Evolutionary conservation across 2,888 invertebrate species (phyloP), one percentile per base, ranked within the genome.

Genomic region (Cryptophagus acutangulus): DNA sequence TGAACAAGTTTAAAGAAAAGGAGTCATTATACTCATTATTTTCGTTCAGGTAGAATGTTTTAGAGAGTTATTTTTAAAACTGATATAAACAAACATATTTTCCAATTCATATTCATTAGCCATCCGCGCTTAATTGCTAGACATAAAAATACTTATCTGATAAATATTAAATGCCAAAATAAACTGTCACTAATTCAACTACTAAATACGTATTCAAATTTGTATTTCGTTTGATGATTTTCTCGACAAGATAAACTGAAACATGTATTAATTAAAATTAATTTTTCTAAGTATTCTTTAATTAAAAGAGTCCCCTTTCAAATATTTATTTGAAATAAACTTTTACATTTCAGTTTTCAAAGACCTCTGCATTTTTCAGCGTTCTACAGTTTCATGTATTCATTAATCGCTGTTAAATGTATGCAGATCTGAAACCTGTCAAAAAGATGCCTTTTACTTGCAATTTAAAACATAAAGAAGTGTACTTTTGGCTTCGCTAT

Each of bases 1-100:
- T 50, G 54, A 47, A 54, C 54, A 54, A 47, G 46, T 49, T 49
- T 45, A 51, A n/a, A 42, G 51, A 52, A 51, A 45, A 46, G 47
- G 40, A 50, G 54, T 51, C 54, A 45, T 52, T 54, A 52, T 43
- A 41, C 51, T 49, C 51, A 49, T 49, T 52, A 51, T 54, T 54
- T 52, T 51, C 34, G 44, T 20, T 6, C 33, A 33, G 33, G 33
- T 33, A 33, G 33, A 33, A 33, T 33, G 16, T 13, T 15, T 33
- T 33, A 14, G 10, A 6, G 5, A n/a, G 33, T 9, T 33, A 33
- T 33, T 33, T 33, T 33, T 33, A 33, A 33, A 33, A 15, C 33
- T 14, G 33, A 33, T 33, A 33, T 33, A 33, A 33, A 33, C 33
- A 33, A 15, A 33, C 15, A 33, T 33, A 15, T 33, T 33, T 33